These are phyloP conservation scores for Sebastes ruberrimus DNA, from an alignment of 2,797 vertebrate species.

Conservation along the genomic window DNA sequence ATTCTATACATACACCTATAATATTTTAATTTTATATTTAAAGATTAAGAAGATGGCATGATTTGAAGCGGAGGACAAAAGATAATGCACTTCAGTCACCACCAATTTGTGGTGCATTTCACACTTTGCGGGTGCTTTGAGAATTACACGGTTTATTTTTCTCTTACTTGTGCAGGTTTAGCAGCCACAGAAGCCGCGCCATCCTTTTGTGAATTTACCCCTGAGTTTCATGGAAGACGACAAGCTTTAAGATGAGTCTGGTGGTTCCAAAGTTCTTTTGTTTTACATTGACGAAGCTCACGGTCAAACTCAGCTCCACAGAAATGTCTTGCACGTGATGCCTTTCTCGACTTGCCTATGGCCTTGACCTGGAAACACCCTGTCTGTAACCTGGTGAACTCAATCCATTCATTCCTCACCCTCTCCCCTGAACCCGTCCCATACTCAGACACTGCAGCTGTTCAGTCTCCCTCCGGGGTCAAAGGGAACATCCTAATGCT, in stretches of 20 bases:
- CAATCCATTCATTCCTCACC: constrained; percentile 14
- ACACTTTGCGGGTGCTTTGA: too few species aligned
- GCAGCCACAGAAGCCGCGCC: background rate
- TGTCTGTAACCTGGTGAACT: constrained; percentile 42
- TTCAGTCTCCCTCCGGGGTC: constrained; percentile 66
- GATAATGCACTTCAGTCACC: background rate
- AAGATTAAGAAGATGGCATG: background rate
- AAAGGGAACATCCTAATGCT: constrained; percentile 76
- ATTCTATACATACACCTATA: background rate
- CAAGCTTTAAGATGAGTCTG: background rate
- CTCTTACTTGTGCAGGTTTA: too few species aligned
- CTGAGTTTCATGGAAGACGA: background rate
- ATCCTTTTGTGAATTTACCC: background rate
- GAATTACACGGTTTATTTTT: too few species aligned
- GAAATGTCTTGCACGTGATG: background rate
- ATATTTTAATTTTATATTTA: background rate
- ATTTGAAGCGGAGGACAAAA: background rate
- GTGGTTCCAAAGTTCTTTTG: background rate
- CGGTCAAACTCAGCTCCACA: background rate
- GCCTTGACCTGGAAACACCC: constrained; percentile 61
- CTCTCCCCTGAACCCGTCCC: background rate
- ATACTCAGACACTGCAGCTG: constrained; percentile 74
- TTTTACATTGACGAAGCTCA: background rate
- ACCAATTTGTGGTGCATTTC: background rate
- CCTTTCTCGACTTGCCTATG: constrained; percentile 1